phyloP scores from a whole-genome alignment of 2,888 invertebrate genomes.

The Trichacis sp. region DNA sequence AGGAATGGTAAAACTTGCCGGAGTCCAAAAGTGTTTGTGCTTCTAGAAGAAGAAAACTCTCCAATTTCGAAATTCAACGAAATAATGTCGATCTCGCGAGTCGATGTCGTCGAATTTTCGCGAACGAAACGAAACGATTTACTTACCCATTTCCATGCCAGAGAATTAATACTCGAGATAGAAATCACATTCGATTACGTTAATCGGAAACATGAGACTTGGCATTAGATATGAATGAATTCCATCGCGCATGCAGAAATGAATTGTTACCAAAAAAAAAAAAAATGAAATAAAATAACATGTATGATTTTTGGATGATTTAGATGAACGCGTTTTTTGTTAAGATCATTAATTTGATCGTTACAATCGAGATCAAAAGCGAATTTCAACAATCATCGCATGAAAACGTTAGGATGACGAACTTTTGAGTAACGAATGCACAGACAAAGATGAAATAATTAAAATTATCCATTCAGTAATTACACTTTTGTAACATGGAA shows the following conservation, averaged over 20 bases:
- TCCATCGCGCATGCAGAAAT: constrained; percentile 29
- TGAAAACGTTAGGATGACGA: too few relatives aligned
- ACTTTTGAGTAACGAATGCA: too few relatives aligned
- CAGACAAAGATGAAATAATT: too few relatives aligned
- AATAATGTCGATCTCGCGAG: too few relatives aligned
- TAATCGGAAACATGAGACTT: not conserved
- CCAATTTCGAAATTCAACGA: not conserved
- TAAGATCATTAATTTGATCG: too few relatives aligned
- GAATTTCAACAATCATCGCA: too few relatives aligned
- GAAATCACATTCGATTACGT: constrained; percentile 21
- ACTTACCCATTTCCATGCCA: constrained; percentile 64
- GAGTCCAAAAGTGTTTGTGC: constrained; percentile 26
- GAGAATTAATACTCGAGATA: constrained; percentile 54
- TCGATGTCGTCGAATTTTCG: not conserved
- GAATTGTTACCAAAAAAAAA: not conserved
- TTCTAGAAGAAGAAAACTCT: constrained; percentile 11
- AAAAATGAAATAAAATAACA: too few relatives aligned
- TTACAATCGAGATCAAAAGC: too few relatives aligned
- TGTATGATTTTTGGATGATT: not conserved
- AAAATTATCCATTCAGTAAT: too few relatives aligned
- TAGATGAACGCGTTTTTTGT: not conserved
- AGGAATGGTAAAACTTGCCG: constrained; percentile 25
- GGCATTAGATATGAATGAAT: not conserved
- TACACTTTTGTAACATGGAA: constrained; percentile 55
- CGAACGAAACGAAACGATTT: too few relatives aligned